phyloP scores from a whole-genome alignment of 2,113 vertebrate genomes.

The Chaenogobius annularis region DNA sequence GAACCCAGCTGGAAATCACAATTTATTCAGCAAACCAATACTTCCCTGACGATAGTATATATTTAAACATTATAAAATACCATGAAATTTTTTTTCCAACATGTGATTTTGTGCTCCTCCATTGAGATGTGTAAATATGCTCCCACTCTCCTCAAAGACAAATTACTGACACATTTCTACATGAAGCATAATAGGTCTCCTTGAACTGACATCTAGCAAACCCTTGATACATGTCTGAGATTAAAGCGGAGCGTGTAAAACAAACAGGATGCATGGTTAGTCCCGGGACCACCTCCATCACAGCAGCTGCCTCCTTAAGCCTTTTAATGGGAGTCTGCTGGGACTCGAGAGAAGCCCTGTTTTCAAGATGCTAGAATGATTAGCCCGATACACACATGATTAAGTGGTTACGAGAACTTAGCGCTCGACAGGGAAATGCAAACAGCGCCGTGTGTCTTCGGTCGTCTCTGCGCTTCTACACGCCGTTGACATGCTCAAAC shows the following conservation, averaged over 20 bases:
- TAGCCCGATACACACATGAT: conserved; percentile 1
- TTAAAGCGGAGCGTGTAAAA: background rate
- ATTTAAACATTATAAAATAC: too few species aligned
- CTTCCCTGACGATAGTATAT: too few species aligned
- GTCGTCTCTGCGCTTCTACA: background rate
- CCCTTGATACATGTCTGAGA: background rate
- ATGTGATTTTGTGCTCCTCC: too few species aligned
- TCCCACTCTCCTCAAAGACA: background rate
- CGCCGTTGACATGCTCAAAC: background rate
- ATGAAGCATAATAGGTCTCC: background rate
- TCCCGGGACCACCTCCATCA: conserved; percentile 1
- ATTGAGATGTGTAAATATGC: too few species aligned
- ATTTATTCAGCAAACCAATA: too few species aligned
- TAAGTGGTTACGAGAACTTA: conserved; percentile 5
- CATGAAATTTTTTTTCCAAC: too few species aligned
- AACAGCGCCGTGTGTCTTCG: background rate
- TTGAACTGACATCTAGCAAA: background rate
- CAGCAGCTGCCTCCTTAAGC: conserved; percentile 3
- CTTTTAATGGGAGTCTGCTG: conserved; percentile 4
- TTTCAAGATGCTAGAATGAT: conserved; percentile 10
- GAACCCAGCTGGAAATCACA: too few species aligned
- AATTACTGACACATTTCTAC: background rate
- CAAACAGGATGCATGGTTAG: background rate
- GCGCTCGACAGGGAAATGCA: background rate
- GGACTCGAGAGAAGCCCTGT: background rate